phyloP scores from a whole-genome alignment of 1,140 invertebrate genomes.

The Paracyclopina nana region DNA sequence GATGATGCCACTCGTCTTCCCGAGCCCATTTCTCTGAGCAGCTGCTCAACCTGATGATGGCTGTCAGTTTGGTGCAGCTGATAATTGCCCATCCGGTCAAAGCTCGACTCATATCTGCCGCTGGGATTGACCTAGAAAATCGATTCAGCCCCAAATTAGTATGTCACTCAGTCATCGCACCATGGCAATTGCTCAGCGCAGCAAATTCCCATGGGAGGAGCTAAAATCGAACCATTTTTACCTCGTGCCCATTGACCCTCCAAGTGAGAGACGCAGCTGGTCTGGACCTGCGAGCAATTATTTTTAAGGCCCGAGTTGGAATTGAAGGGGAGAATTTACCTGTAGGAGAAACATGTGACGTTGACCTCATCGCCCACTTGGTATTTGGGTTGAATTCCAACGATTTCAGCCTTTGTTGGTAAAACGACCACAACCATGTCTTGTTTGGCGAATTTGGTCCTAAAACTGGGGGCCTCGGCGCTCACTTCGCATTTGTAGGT shows the following conservation, averaged over 20 bases:
- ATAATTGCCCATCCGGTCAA: not conserved
- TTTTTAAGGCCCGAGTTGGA: slow-evolving; percentile 25
- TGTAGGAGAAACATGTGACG: slow-evolving; percentile 19
- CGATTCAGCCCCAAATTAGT: no score
- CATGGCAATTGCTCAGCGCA: no score
- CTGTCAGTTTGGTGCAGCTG: not conserved
- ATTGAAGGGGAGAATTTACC: not conserved
- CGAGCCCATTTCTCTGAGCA: no score
- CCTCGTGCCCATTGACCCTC: slow-evolving; percentile 25
- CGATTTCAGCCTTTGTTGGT: slow-evolving; percentile 18
- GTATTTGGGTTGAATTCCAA: slow-evolving; percentile 17
- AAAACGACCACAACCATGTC: slow-evolving; percentile 18
- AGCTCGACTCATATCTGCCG: no score
- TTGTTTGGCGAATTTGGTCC: slow-evolving; percentile 31
- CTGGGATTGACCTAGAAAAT: no score
- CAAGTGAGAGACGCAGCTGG: slow-evolving; percentile 28
- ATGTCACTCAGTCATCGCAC: no score
- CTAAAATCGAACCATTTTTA: no score
- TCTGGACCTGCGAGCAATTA: slow-evolving; percentile 40
- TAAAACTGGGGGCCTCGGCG: slow-evolving; percentile 50
- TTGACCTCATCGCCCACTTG: slow-evolving; percentile 21
- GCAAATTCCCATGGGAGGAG: no score
- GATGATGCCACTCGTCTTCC: no score
- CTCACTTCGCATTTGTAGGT: slow-evolving; percentile 61
- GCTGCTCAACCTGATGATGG: no score